These are phyloP conservation scores for Ailurus styani DNA, from an alignment of 2,113 vertebrate species.

Conservation along the genomic window DNA sequence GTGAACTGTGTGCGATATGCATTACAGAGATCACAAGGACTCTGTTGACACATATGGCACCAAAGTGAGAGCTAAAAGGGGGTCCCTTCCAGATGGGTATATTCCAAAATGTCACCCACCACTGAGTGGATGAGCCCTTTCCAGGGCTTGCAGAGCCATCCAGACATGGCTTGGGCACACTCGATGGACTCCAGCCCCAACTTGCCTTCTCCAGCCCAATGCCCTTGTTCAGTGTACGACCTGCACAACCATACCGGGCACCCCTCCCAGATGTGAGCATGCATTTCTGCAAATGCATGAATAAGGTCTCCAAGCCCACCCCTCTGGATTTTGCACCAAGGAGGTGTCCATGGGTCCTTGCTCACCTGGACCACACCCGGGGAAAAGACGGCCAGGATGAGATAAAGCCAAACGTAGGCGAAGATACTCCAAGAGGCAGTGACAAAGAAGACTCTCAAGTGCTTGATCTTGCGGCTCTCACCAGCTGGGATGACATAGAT, in stretches of 20 bases:
- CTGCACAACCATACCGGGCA: not conserved
- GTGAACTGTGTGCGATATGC: not conserved
- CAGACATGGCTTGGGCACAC: too few species aligned
- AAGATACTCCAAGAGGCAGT: slow-evolving; percentile 98
- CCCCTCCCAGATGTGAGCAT: not conserved
- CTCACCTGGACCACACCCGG: slow-evolving; percentile 89
- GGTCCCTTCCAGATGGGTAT: not conserved
- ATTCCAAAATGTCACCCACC: not conserved
- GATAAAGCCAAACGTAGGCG: slow-evolving; percentile 97
- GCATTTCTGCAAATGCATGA: not conserved
- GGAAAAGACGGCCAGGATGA: slow-evolving; percentile 93
- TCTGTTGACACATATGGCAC: fast-evolving
- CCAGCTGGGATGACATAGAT: slow-evolving; percentile 92
- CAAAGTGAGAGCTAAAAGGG: not conserved
- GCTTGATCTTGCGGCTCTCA: slow-evolving; percentile 93
- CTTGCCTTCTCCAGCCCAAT: not conserved
- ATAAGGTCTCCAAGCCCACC: not conserved
- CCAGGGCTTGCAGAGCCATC: not conserved
- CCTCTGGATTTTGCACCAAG: not conserved
- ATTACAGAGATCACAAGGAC: not conserved
- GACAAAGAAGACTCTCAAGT: slow-evolving; percentile 96
- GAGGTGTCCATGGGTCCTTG: not conserved
- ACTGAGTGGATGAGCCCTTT: not conserved
- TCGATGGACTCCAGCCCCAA: not conserved
- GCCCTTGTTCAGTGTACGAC: not conserved